These are phyloP conservation scores for Hetaerina americana DNA, from an alignment of 1,140 invertebrate genomes.

Conservation along the genomic window DNA sequence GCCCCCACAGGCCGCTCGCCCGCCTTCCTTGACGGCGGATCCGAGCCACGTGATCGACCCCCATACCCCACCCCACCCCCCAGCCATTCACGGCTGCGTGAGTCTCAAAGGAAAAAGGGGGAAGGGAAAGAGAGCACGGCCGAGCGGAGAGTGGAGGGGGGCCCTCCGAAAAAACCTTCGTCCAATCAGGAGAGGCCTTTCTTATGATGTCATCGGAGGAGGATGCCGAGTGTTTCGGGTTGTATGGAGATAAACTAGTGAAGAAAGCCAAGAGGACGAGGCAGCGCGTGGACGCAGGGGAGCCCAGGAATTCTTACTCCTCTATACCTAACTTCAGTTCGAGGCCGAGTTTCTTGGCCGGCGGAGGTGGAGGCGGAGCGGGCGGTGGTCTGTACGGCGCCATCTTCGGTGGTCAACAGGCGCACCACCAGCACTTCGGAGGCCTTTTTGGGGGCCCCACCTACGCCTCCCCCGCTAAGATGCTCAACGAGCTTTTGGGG, in stretches of 20 bases:
- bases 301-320: conserved; percentile 83
- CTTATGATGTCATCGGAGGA: conserved; percentile 92
- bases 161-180: conserved; percentile 20
- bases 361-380: conserved; percentile 38
- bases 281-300: conserved; percentile 87
- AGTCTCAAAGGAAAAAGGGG: no score
- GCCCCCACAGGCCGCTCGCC: neutral
- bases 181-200: conserved; percentile 50
- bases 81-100: neutral
- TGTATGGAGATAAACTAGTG: conserved; percentile 78
- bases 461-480: conserved; percentile 60
- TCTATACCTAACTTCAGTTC: conserved; percentile 75
- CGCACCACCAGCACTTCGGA: conserved; percentile 40
- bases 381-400: conserved; percentile 61
- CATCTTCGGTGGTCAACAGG: conserved; percentile 49
- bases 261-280: conserved; percentile 81
- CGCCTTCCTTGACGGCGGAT: neutral
- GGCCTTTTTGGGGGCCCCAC: conserved; percentile 29
- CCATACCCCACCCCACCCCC: neutral
- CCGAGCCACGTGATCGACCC: neutral
- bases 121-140: neutral
- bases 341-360: conserved; percentile 66
- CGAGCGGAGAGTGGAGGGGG: neutral
- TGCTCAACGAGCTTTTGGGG: conserved; percentile 69
- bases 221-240: conserved; percentile 77